These are phyloP conservation scores for Propithecus coquereli DNA, from an alignment of 2,113 vertebrate genomes.

Conservation along the genomic window DNA sequence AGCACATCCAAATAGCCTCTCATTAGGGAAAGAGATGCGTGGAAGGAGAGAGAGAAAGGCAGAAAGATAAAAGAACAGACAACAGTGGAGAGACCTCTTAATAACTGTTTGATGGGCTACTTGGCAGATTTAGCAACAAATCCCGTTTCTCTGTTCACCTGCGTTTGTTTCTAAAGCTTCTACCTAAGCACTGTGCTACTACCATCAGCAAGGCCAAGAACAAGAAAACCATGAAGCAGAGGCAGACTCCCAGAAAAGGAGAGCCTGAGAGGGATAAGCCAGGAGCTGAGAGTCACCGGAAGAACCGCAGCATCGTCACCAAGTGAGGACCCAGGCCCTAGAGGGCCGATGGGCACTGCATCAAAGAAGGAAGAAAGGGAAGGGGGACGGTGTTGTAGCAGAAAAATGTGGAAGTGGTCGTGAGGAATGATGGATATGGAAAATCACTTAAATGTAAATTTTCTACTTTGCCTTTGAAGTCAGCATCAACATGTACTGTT, in stretches of 20 bases:
- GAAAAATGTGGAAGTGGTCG: neutral
- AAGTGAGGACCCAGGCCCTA: conserved; percentile 83
- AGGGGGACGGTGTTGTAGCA: neutral
- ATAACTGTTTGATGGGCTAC: neutral
- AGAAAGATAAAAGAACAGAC: neutral
- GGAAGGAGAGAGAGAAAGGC: neutral
- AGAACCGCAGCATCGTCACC: conserved; percentile 89
- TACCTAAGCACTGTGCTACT: conserved; percentile 91
- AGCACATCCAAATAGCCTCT: neutral
- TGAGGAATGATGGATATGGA: neutral
- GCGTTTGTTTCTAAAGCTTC: conserved; percentile 81
- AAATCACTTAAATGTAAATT: neutral
- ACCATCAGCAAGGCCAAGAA: conserved; percentile 90
- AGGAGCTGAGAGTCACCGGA: conserved; percentile 91
- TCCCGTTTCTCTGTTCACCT: neutral
- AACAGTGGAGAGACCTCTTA: neutral
- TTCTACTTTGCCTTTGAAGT: conserved; percentile 11
- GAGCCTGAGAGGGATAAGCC: conserved; percentile 91
- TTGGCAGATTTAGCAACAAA: neutral
- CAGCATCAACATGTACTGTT: neutral
- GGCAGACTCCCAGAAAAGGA: conserved; percentile 83
- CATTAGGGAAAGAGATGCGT: neutral
- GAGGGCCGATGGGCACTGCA: neutral
- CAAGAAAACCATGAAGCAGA: conserved; percentile 87
- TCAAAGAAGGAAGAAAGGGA: neutral